Base-by-base conservation (phyloP, 2,888 invertebrate genomes). In the Sesia apiformis region DNA sequence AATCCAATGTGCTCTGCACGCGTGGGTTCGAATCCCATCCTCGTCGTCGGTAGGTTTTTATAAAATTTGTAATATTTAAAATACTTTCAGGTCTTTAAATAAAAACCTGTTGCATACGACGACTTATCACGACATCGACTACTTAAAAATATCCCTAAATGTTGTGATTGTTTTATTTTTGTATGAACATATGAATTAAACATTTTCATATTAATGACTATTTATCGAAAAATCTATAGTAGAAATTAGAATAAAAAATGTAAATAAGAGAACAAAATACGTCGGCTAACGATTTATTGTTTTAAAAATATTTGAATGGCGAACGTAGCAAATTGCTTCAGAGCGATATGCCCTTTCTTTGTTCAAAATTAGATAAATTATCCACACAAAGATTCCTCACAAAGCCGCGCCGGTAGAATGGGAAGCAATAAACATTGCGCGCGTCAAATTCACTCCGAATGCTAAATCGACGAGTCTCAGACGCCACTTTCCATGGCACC, bases 1-100 rank as follows among this genome's bases (percentile, higher is more conserved):
- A 94, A 94, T 94, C 94, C 93, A 93, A 93, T 94, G 93, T 93
- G 93, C 93, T 94, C 93, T 94, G 93, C 93, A 93, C 93, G 93
- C 93, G 93, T 93, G 93, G 93, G 93, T 94, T 93, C 93, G 93
- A 93, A 93, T 94, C 93, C 93, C 93, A 93, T 93, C 93, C 93
- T 93, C 93, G 93, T 93, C 93, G 93, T 71, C 78, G 23, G 38
- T n/a, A 6, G 38, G 38, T 52, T 52, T 38, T 42, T 42, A 42
- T 42, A 6, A 42, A 7, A 42, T 7, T 23, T 1, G 23, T 23
- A 23, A 23, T 23, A 23, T 23, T 23, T 23, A 23, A 42, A 6
- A 42, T 5, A 42, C 3, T 42, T 7, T 42, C 42, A 42, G 42
- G 42, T 7, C 42, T 42, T 23, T 23, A 23, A 23, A 23, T 23